Conservation (phyloP, 2,113 vertebrate species). For the Damaliscus lunatus region DNA sequence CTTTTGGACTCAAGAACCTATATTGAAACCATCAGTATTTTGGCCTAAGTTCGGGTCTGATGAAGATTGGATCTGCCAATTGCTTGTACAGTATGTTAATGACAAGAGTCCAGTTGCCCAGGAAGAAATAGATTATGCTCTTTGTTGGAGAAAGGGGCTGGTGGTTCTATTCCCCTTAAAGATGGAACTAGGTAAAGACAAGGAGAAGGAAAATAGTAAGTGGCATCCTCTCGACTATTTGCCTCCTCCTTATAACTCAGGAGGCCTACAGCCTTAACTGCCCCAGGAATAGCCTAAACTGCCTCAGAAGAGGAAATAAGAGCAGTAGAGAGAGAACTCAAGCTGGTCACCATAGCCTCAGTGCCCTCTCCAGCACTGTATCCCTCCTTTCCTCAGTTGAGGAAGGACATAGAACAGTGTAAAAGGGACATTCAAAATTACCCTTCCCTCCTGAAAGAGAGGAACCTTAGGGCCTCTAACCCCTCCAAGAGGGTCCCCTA, state of each 20-base stretch:
- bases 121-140: neutral
- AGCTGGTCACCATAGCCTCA: neutral
- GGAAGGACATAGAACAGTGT: neutral
- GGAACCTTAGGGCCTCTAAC: neutral
- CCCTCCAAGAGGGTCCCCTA: neutral
- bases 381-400: neutral
- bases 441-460: neutral
- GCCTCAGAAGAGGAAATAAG: neutral
- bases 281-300: neutral
- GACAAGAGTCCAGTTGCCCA: neutral
- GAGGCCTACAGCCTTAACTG: neutral
- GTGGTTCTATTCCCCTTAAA: neutral
- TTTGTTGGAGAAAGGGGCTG: neutral
- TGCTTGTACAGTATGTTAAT: neutral
- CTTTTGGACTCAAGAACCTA: neutral
- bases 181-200: neutral
- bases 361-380: neutral
- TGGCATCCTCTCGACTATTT: neutral
- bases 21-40: neutral
- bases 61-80: neutral
- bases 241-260: neutral
- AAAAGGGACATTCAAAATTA: neutral
- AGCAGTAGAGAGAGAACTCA: neutral
- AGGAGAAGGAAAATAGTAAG: neutral
- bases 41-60: neutral